phyloP scores from a whole-genome alignment of 2,888 invertebrate genomes.

The Synergus gifuensis region DNA sequence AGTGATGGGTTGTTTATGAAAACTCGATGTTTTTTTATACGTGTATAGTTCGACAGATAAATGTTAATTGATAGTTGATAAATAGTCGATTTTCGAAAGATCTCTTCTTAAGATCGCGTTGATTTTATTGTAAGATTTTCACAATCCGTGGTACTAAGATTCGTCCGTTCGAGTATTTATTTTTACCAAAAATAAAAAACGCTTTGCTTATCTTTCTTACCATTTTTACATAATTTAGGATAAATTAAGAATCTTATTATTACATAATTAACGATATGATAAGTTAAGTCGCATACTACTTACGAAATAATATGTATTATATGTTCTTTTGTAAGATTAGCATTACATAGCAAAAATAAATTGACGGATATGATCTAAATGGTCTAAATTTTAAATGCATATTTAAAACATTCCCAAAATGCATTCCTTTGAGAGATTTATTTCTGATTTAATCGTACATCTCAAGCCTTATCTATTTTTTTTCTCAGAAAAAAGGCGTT shows the following conservation, averaged over 20 bases:
- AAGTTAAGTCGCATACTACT: constrained; percentile 65
- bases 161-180: constrained; percentile 27
- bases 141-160: constrained; percentile 1
- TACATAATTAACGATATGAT: constrained; percentile 53
- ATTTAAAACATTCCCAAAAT: too few relatives aligned
- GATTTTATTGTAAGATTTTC: constrained; percentile 23
- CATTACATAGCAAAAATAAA: constrained; percentile 69
- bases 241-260: constrained; percentile 54
- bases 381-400: too few relatives aligned
- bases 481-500: too few relatives aligned
- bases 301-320: constrained; percentile 72
- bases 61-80: constrained; percentile 25
- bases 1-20: neutral
- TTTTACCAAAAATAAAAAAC: constrained; percentile 22
- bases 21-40: constrained; percentile 26
- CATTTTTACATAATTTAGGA: constrained; percentile 51
- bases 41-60: constrained; percentile 22
- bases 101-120: constrained; percentile 3
- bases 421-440: too few relatives aligned
- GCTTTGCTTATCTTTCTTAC: constrained; percentile 10
- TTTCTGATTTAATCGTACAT: too few relatives aligned
- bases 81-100: constrained; percentile 34
- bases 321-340: constrained; percentile 76
- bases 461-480: too few relatives aligned
- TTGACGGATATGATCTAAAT: constrained; percentile 58